Conservation (phyloP, 2,888 invertebrate species). For the Drosophila phalerata region DNA sequence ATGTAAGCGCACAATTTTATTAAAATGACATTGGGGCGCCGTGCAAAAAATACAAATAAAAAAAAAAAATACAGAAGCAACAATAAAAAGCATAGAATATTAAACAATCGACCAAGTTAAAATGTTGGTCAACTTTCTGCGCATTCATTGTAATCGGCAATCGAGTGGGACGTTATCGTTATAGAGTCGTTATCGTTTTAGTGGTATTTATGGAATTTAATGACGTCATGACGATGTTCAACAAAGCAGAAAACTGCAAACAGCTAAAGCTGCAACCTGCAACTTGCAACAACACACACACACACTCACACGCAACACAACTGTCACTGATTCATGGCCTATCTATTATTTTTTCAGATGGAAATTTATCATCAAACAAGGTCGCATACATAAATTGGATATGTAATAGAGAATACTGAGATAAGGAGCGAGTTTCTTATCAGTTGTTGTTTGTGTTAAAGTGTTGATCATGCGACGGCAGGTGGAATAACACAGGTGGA, state of each 20-base stretch:
- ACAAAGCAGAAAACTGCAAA: slow-evolving; percentile 29
- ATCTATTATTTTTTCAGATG: slow-evolving; percentile 12
- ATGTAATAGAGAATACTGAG: slow-evolving; percentile 20
- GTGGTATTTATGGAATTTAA: slow-evolving; percentile 71
- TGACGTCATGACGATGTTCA: slow-evolving; percentile 62
- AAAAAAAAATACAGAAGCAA: slow-evolving; percentile 35
- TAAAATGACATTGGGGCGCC: slow-evolving; percentile 72
- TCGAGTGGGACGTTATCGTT: slow-evolving; percentile 46
- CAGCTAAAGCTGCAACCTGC: slow-evolving; percentile 11
- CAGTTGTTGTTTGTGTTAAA: slow-evolving; percentile 26
- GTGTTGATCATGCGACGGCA: slow-evolving; percentile 48
- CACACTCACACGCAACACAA: background rate
- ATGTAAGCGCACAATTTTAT: slow-evolving; percentile 72
- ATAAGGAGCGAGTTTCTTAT: slow-evolving; percentile 25
- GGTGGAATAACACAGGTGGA: slow-evolving; percentile 14
- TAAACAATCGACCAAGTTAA: slow-evolving; percentile 24
- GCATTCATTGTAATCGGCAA: slow-evolving; percentile 43
- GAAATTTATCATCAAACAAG: slow-evolving; percentile 48
- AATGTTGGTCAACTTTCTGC: slow-evolving; percentile 43
- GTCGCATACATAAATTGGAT: slow-evolving; percentile 23
- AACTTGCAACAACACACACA: background rate
- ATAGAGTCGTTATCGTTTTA: slow-evolving; percentile 56
- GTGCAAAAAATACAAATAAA: slow-evolving; percentile 48
- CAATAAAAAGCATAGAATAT: slow-evolving; percentile 25
- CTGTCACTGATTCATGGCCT: slow-evolving; percentile 16